Conservation (phyloP, 2,888 invertebrate species). For the Hyposoter didymator region DNA sequence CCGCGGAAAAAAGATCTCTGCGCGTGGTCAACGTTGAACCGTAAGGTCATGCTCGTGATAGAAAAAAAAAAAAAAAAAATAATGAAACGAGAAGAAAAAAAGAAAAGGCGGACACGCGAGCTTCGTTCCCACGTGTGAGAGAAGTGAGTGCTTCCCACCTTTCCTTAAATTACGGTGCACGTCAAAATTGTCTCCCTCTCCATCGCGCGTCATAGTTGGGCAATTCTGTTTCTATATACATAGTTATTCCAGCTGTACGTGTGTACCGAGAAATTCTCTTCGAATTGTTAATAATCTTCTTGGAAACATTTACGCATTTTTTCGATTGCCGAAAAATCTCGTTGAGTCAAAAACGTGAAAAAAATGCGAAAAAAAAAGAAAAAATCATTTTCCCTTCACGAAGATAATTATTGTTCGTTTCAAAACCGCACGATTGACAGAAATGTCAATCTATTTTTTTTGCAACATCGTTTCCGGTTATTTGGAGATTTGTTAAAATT, state of each 20-base stretch:
- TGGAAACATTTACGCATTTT: conserved; percentile 9
- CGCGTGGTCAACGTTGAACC: conserved; percentile 18
- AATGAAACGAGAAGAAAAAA: conserved; percentile 44
- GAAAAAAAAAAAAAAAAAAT: conserved; percentile 28
- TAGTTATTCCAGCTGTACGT: conserved; percentile 36
- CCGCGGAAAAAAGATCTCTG: conserved; percentile 1
- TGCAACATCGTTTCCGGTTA: not conserved
- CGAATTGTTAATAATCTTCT: conserved; percentile 33
- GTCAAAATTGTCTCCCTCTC: conserved; percentile 69
- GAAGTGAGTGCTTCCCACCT: conserved; percentile 63
- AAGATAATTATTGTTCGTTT: not conserved
- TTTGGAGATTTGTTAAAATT: not conserved
- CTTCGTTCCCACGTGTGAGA: conserved; percentile 64
- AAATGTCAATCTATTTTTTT: not conserved
- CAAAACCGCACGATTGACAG: not conserved
- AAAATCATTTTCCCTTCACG: not conserved
- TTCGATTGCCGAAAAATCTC: not conserved
- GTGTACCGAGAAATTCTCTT: conserved; percentile 13
- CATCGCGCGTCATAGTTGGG: conserved; percentile 54
- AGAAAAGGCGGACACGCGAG: conserved; percentile 61
- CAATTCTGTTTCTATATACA: conserved; percentile 58
- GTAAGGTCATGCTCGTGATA: conserved; percentile 52
- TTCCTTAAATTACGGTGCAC: conserved; percentile 67
- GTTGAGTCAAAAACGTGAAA: not conserved
- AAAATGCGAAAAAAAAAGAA: not conserved